Conservation (phyloP, 2,113 vertebrate genomes). For the Chunga burmeisteri region DNA sequence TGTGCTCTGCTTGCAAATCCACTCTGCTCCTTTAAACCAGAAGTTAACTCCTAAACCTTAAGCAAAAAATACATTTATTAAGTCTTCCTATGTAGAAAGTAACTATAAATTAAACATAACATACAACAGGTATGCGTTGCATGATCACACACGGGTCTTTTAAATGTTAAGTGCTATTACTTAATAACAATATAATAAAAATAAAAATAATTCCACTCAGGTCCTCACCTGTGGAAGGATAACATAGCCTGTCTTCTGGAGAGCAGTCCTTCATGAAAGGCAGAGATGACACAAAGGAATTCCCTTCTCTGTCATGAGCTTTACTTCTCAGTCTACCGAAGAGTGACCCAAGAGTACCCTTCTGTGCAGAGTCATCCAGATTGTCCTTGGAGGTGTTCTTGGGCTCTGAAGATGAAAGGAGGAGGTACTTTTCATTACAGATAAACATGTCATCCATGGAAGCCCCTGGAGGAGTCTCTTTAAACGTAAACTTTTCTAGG, state of each 20-base stretch:
- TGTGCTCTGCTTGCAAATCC: background rate
- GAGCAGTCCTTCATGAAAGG: background rate
- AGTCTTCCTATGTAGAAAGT: background rate
- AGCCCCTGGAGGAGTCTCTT: conserved; percentile 41
- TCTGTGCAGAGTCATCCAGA: conserved; percentile 5
- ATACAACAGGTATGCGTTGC: background rate
- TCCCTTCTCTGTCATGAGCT: background rate
- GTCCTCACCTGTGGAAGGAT: background rate
- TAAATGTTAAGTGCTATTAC: background rate
- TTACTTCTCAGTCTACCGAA: conserved; percentile 43
- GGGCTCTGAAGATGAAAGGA: conserved; percentile 57
- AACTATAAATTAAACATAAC: background rate
- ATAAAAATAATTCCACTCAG: background rate
- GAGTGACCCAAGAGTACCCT: conserved; percentile 17
- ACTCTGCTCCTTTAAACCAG: background rate
- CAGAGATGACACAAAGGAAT: background rate
- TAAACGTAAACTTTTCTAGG: conserved; percentile 74
- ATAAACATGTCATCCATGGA: background rate
- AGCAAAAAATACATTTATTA: background rate
- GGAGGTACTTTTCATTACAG: background rate
- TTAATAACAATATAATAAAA: background rate
- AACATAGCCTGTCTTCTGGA: background rate
- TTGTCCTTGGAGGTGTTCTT: conserved; percentile 21
- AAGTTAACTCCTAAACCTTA: background rate
- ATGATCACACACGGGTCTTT: background rate